phyloP scores from a whole-genome alignment of 2,113 vertebrate genomes.

The Neotoma lepida region DNA sequence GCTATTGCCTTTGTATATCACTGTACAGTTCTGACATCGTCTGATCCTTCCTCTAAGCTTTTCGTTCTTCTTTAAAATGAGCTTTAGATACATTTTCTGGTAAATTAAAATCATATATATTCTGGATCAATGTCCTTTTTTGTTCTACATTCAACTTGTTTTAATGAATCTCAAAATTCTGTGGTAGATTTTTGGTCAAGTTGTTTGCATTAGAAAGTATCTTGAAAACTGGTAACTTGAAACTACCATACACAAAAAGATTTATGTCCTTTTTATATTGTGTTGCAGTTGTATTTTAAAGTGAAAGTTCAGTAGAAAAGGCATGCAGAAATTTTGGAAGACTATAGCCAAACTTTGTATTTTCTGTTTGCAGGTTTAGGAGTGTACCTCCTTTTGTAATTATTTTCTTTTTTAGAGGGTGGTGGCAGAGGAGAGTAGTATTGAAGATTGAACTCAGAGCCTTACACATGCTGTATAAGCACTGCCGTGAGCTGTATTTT shows the following conservation, averaged over 20 bases:
- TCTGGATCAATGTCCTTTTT: not conserved
- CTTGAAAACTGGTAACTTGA: not conserved
- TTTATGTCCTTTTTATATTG: conserved; percentile 21
- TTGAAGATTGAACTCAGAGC: not conserved
- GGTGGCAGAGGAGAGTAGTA: not conserved
- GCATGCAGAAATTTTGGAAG: not conserved
- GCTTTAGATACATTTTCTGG: conserved; percentile 32
- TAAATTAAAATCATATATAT: not conserved
- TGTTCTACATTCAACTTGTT: not conserved
- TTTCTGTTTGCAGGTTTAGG: not conserved
- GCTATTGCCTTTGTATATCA: not conserved
- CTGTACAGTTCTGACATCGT: not conserved
- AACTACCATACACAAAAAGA: not conserved
- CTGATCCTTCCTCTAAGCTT: not conserved
- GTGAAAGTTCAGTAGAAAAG: conserved; percentile 15
- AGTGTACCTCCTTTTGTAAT: not conserved
- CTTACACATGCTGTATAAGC: not conserved
- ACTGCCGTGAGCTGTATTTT: not conserved
- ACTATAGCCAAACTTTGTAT: not conserved
- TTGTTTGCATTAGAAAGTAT: not conserved
- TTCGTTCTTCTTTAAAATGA: not conserved
- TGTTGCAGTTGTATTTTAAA: conserved; percentile 23
- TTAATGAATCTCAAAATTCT: not conserved
- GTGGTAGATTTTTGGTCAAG: not conserved
- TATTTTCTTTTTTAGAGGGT: not conserved